These are phyloP conservation scores for Odocoileus hemionus DNA, from an alignment of 2,113 vertebrate species.

Conservation along the genomic window DNA sequence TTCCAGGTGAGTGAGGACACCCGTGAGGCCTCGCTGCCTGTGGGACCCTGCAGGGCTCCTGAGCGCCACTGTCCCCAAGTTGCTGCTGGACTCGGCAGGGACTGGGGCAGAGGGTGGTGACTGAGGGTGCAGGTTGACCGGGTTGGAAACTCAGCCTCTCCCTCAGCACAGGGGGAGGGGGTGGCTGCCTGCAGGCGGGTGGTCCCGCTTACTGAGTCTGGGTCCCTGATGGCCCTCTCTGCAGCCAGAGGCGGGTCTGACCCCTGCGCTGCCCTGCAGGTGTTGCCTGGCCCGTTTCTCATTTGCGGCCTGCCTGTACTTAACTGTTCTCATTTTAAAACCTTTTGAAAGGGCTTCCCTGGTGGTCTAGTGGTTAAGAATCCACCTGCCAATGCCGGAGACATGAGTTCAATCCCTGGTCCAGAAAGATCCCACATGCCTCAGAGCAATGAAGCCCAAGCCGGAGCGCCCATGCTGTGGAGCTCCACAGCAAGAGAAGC, in stretches of 20 bases:
- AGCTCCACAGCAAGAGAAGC: background rate
- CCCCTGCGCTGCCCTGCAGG: fast-evolving
- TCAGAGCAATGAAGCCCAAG: background rate
- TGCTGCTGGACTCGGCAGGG: background rate
- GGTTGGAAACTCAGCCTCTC: background rate
- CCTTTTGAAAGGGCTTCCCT: background rate
- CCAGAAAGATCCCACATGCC: background rate
- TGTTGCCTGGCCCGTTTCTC: background rate
- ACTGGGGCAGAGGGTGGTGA: background rate
- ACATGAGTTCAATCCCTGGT: background rate
- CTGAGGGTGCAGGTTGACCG: background rate
- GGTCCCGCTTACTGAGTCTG: fast-evolving
- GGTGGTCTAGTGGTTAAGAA: background rate
- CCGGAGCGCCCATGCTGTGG: fast-evolving
- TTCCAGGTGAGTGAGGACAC: background rate
- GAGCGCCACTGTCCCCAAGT: background rate
- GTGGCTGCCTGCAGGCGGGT: background rate
- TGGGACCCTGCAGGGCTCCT: background rate
- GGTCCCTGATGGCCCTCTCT: fast-evolving
- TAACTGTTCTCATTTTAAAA: background rate
- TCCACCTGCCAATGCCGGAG: background rate
- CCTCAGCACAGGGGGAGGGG: background rate
- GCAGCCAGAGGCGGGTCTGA: fast-evolving
- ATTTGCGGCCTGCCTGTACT: background rate
- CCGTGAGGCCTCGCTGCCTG: background rate